Evolutionary conservation across 92 coral and sea anemone species (phyloP).

Genomic region (Muricea muricata): DNA sequence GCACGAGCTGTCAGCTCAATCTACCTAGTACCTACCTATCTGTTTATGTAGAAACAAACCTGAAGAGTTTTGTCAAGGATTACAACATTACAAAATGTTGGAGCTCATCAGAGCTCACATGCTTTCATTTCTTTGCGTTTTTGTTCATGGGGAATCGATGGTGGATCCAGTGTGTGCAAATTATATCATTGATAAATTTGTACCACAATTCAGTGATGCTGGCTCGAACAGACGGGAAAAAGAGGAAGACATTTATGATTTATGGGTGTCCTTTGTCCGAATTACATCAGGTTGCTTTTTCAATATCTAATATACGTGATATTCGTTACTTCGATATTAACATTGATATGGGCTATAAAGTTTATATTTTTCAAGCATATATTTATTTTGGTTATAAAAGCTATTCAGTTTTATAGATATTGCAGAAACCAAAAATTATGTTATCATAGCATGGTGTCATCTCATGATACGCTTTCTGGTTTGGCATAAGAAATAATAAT

Average conservation of each 20-base stretch:
- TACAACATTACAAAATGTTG: conserved; percentile 30
- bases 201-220: conserved; percentile 32
- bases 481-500: too few relatives aligned
- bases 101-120: conserved; percentile 13
- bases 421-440: too few relatives aligned
- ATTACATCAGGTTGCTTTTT: conserved; percentile 31
- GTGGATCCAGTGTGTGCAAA: conserved; percentile 1
- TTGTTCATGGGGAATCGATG: conserved; percentile 22
- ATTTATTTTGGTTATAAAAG: neutral
- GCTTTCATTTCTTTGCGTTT: neutral
- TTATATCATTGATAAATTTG: conserved; percentile 35
- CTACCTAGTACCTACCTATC: neutral
- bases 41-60: neutral
- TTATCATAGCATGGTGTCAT: too few relatives aligned
- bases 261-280: conserved; percentile 46
- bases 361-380: too few relatives aligned
- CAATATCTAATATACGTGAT: neutral
- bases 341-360: neutral
- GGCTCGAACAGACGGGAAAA: conserved; percentile 43
- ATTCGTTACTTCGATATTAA: neutral
- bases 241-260: conserved; percentile 40
- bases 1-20: too few relatives aligned
- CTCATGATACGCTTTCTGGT: too few relatives aligned
- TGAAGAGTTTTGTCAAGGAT: conserved; percentile 3
- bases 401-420: neutral